Evolutionary conservation across 2,888 invertebrate species (phyloP), one percentile per base, ranked within the genome.

Genomic region (Pandemis cinnamomeana): DNA sequence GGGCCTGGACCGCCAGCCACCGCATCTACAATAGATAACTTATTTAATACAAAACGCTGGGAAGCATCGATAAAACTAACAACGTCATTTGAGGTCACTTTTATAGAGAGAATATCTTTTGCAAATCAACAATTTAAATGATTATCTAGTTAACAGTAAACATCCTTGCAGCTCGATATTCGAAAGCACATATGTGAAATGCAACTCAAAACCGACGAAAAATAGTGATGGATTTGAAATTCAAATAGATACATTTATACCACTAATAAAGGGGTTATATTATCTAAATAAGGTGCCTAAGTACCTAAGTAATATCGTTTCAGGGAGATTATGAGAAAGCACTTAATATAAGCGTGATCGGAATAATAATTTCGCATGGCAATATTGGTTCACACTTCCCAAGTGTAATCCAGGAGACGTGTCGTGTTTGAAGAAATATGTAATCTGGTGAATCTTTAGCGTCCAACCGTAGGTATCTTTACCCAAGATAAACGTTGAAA

Each of bases 1-100:
- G 89, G 83, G 8, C 86, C 75, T 10, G 89, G 83, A 8, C 86
- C 75, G 10, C 86, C 82, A 48, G 80, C 77, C 51, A 87, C 79
- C 10, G 82, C 77, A 80, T 89, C 89, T 88, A 80, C 62, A 51
- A 13, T 51, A 74, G 71, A 67, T 36, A 51, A 55, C 15, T 4
- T 42, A 27, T 63, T 62, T 42, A n/a, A 36, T 2, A 36, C 27
- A 44, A 15, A 41, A 55, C 15, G n/a, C 20, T 20, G 55, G 13
- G 27, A 36, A 36, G 27, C 27, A 36, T 36, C 27, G 27, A 36
- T 36, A 4, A 2, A 36, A 36, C 3, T 36, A 36, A 36, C 27
- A 4, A 36, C 27, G 27, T 36, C 27, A 36, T 36, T 36, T 36
- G 27, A 36, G 27, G 27, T 4, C 27, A 20, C 4, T 36, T 36